Base-by-base conservation (phyloP, 2,888 invertebrate species). In the Odiellus spinosus region DNA sequence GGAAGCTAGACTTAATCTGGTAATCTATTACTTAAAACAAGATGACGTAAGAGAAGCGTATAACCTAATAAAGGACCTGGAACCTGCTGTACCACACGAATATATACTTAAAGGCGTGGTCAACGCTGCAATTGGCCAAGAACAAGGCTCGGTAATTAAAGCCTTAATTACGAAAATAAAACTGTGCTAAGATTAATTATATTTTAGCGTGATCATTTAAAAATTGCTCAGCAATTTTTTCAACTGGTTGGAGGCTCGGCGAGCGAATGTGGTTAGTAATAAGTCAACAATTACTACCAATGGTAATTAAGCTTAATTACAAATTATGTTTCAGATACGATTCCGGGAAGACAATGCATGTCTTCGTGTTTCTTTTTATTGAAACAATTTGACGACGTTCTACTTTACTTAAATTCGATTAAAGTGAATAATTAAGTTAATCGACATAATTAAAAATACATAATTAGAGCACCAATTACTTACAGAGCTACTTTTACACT, bases 61-160 rank as follows among this genome's bases (percentile, higher is more conserved):
- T 57, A 77, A 80, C 34, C 66, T 96, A 39, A 77, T 95, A 59
- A 88, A 88, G 63, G 85, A 91, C 46, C 66, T 95, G 44, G 90
- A 93, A 60, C 88, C 96, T 0, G 80, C 86, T 1, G 83, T 86
- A 2, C 90, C 96, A 0, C 82, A 91, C 57, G 96, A 98, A 64
- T 95, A 91, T 63, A 90, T 96, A 55, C 71, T 99, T 38, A 86
- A 96, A 62, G 98, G 90, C 0, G 90, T 96, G 18, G 91, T 95
- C 0, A 88, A 91, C 63, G 90, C 91, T 0, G 76, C 85, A 0
- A 73, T 93, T 26, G 96, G 90, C 1, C 95, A 95, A 61, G 87
- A 91, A 60, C 76, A 82, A 51, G 81, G 82, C 50, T 88, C 90
- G 55, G 90, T 90, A 66, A 73, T 40, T 15, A 50, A 38, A 38